phyloP scores from a whole-genome alignment of 2,113 vertebrate species.

The Apus apus region DNA sequence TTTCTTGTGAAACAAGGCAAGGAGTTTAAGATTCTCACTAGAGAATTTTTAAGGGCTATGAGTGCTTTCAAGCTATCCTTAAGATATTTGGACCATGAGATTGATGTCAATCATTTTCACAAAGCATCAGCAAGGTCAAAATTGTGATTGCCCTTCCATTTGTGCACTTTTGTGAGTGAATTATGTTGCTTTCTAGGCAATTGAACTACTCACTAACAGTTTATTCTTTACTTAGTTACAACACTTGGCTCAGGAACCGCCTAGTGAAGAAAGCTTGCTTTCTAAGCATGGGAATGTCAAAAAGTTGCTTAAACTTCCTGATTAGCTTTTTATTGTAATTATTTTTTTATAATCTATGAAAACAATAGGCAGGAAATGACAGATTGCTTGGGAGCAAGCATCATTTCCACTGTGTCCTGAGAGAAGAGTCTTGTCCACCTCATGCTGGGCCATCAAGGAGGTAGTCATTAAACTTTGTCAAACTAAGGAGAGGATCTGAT shows the following conservation, averaged over 20 bases:
- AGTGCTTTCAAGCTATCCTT: neutral
- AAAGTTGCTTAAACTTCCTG: neutral
- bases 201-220: neutral
- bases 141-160: neutral
- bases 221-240: neutral
- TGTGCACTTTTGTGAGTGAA: neutral
- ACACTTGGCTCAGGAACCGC: neutral
- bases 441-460: neutral
- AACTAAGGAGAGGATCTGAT: neutral
- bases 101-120: neutral
- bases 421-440: neutral
- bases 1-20: neutral
- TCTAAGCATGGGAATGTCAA: neutral
- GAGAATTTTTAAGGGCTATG: neutral
- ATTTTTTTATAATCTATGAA: neutral
- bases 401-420: neutral
- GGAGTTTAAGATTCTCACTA: neutral
- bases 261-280: neutral
- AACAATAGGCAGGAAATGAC: rapidly evolving
- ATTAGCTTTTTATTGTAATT: neutral
- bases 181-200: neutral
- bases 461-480: neutral
- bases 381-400: rapidly evolving
- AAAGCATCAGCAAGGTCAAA: neutral
- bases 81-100: neutral